Evolutionary conservation across 2,888 invertebrate species (phyloP).

Genomic region (Erebia epiphron): DNA sequence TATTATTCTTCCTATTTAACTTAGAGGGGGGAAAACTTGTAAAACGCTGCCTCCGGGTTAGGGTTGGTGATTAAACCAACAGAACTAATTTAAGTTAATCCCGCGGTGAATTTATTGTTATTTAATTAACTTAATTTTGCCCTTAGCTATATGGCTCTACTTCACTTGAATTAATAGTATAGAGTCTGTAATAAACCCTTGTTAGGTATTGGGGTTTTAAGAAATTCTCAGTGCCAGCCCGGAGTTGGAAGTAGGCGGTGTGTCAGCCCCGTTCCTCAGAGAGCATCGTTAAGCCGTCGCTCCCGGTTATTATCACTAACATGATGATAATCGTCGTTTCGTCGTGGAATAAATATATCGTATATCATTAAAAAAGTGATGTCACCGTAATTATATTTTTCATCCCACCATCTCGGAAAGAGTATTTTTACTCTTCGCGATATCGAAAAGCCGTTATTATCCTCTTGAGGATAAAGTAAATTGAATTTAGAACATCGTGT

Average conservation of each 20-base stretch:
- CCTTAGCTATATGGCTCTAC: not conserved
- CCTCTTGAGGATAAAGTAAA: no score
- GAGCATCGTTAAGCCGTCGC: no score
- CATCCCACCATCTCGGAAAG: no score
- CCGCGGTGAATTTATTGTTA: constrained; percentile 12
- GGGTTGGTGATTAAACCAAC: constrained; percentile 6
- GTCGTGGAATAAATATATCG: no score
- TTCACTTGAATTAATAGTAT: not conserved
- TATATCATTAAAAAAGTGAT: not conserved
- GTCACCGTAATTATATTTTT: not conserved
- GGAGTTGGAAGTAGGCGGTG: no score
- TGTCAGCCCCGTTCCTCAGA: no score
- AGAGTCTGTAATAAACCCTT: constrained; percentile 8
- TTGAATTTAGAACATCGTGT: no score
- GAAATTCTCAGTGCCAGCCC: no score
- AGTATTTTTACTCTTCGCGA: no score
- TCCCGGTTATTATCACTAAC: no score
- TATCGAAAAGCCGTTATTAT: no score
- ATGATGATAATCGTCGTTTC: no score
- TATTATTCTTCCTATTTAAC: not conserved
- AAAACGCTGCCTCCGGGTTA: constrained; percentile 4
- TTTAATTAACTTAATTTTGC: constrained; percentile 17
- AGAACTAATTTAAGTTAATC: constrained; percentile 25
- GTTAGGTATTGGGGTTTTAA: not conserved
- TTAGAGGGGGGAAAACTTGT: not conserved